Evolutionary conservation across 2,797 vertebrate genomes (phyloP).

Genomic region (Pygocentrus nattereri): DNA sequence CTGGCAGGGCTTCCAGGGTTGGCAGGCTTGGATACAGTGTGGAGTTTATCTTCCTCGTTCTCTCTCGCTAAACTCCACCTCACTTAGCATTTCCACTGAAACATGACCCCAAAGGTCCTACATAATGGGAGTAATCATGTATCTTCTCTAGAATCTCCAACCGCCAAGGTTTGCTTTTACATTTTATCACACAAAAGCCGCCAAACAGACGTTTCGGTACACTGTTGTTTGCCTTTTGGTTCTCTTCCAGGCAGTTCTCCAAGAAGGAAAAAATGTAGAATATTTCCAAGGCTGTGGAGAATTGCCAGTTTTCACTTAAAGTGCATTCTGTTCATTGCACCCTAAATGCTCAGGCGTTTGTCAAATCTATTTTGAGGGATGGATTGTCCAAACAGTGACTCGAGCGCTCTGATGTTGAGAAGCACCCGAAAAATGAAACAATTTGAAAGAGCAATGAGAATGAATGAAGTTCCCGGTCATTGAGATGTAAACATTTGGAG

Average conservation of each 20-base stretch:
- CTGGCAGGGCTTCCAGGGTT: neutral
- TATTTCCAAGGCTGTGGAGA: neutral
- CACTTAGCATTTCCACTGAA: conserved; percentile 9
- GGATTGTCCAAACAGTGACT: conserved; percentile 6
- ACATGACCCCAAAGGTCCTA: conserved; percentile 2
- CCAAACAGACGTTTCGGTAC: neutral
- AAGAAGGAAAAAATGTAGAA: conserved; percentile 3
- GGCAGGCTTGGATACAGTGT: neutral
- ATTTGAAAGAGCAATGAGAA: neutral
- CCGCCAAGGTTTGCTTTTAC: neutral
- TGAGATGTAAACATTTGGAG: too few relatives aligned
- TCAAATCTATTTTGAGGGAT: conserved; percentile 17
- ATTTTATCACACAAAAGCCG: neutral
- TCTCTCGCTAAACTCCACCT: neutral
- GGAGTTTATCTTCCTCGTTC: neutral
- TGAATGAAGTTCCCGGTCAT: too few relatives aligned
- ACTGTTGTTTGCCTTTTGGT: neutral
- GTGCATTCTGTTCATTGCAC: neutral
- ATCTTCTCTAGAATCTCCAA: neutral
- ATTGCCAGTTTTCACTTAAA: neutral
- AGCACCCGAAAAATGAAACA: neutral
- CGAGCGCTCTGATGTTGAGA: neutral
- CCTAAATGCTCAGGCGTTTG: neutral
- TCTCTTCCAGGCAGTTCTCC: conserved; percentile 4
- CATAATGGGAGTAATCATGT: conserved; percentile 12